phyloP scores from a whole-genome alignment of 1,140 invertebrate species.

The Dendroctonus ponderosae region DNA sequence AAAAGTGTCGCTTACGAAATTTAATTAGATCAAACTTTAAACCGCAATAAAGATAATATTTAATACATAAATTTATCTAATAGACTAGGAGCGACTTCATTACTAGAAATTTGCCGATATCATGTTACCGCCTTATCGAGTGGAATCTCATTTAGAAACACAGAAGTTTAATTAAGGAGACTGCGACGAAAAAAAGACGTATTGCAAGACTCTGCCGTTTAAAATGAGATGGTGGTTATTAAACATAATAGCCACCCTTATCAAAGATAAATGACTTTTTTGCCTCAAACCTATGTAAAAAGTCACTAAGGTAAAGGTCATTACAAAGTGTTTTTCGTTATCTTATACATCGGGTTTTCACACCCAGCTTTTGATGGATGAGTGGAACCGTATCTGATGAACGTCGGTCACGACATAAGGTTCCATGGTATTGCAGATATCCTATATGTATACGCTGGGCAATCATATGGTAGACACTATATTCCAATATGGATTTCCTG shows the following conservation, averaged over 20 bases:
- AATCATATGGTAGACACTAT: slow-evolving; percentile 43
- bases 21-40: no score
- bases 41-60: no score
- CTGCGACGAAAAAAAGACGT: slow-evolving; percentile 4
- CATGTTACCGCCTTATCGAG: slow-evolving; percentile 26
- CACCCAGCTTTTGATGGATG: slow-evolving; percentile 51
- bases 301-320: slow-evolving; percentile 49
- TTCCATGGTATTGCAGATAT: slow-evolving; percentile 41
- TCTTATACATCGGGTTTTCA: slow-evolving; percentile 50
- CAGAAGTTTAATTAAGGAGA: no score
- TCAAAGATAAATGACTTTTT: slow-evolving; percentile 50
- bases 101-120: not conserved
- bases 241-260: slow-evolving; percentile 48
- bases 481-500: slow-evolving; percentile 35
- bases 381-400: slow-evolving; percentile 47
- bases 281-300: slow-evolving; percentile 46
- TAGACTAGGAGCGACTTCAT: no score
- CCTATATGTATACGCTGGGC: slow-evolving; percentile 28
- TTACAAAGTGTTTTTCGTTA: slow-evolving; percentile 50
- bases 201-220: slow-evolving; percentile 35
- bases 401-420: slow-evolving; percentile 48
- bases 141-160: slow-evolving; percentile 4
- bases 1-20: no score
- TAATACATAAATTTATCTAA: no score
- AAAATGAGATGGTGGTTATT: slow-evolving; percentile 41